Percentiles rank a stretch among this genome's conserved stretches.
Conservation (phyloP, 2,797 vertebrate species). For the Hippopotamyrus pictus region DNA sequence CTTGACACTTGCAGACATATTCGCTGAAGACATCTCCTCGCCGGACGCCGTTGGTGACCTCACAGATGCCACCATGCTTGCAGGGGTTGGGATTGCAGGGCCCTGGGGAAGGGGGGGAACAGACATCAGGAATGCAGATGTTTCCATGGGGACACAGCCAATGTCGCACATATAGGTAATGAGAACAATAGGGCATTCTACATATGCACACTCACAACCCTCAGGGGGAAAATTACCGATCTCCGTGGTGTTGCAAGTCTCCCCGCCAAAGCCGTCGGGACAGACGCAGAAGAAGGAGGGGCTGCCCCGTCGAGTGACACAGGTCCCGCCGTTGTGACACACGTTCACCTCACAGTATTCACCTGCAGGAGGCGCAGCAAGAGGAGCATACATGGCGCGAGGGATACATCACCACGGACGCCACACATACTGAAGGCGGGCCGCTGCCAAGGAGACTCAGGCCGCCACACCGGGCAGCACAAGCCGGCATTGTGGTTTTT, state of each 20-base stretch:
- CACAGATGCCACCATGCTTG: constrained; percentile 72
- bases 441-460: background rate
- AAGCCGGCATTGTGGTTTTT: background rate
- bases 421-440: background rate
- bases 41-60: constrained; percentile 48
- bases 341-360: constrained; percentile 74
- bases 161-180: background rate
- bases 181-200: background rate
- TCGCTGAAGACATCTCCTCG: constrained; percentile 80
- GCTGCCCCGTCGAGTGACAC: constrained; percentile 59
- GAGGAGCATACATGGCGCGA: background rate
- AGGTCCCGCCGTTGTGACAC: constrained; percentile 86
- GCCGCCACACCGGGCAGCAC: background rate
- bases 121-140: background rate
- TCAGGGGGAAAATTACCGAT: constrained; percentile 56
- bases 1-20: constrained; percentile 77
- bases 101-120: constrained; percentile 51
- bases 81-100: constrained; percentile 86
- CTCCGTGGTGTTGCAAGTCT: constrained; percentile 79
- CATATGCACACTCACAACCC: background rate
- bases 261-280: constrained; percentile 75
- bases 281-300: constrained; percentile 82
- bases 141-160: background rate
- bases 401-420: background rate
- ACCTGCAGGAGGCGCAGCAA: constrained; percentile 54